A percentile compares a stretch with the other conserved stretches of the same genome.
Conservation (phyloP, 1,140 invertebrate genomes). For the Hyles euphorbiae region DNA sequence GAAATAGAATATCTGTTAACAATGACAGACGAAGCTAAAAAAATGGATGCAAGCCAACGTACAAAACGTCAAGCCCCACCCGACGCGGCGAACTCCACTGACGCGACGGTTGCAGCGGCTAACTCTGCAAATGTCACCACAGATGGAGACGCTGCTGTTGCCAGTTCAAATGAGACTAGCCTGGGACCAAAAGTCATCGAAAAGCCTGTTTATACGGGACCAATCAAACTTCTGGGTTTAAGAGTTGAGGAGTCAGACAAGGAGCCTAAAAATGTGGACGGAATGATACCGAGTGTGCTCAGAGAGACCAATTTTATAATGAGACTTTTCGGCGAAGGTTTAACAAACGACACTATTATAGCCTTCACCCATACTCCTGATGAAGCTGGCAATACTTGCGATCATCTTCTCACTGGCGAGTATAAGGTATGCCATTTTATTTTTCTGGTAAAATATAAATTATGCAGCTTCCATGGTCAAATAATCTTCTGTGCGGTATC, state of each 20-base stretch:
- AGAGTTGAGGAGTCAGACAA: slow-evolving; percentile 78
- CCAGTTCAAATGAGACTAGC: slow-evolving; percentile 5
- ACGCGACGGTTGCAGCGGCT: background rate
- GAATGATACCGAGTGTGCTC: slow-evolving; percentile 80
- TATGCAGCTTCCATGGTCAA: too few relatives aligned
- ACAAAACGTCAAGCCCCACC: slow-evolving; percentile 6
- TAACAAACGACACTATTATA: slow-evolving; percentile 81
- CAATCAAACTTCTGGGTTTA: slow-evolving; percentile 72
- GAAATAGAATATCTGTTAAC: background rate
- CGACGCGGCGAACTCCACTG: background rate
- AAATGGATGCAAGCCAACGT: slow-evolving; percentile 4
- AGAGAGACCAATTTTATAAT: slow-evolving; percentile 76
- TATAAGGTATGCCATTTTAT: slow-evolving; percentile 41
- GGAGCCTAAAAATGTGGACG: slow-evolving; percentile 77
- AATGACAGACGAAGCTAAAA: background rate
- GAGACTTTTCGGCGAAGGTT: slow-evolving; percentile 82
- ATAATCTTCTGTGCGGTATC: too few relatives aligned
- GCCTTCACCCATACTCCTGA: slow-evolving; percentile 80
- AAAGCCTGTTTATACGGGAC: background rate
- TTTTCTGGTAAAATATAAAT: background rate
- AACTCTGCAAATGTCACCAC: background rate
- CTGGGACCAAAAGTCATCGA: slow-evolving; percentile 11
- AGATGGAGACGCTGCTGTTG: too few relatives aligned
- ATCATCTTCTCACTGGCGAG: slow-evolving; percentile 65
- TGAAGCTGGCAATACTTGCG: slow-evolving; percentile 69